These are phyloP conservation scores for Champsocephalus esox DNA, from an alignment of 2,797 vertebrate genomes.

Conservation along the genomic window DNA sequence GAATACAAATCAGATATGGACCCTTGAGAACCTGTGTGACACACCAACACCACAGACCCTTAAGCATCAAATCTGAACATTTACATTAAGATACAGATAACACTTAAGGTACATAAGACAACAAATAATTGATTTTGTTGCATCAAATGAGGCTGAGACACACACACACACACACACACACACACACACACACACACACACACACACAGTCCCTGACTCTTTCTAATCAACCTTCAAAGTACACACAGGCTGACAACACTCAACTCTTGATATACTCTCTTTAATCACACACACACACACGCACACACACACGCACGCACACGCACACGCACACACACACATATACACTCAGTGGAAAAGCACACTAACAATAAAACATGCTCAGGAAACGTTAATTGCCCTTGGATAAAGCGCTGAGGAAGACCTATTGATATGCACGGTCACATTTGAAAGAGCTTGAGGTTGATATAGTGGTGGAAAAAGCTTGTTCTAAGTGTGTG, in stretches of 20 bases:
- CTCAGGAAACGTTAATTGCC: constrained; percentile 32
- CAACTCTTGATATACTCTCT: constrained; percentile 6
- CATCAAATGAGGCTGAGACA: no score
- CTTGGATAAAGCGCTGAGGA: constrained; percentile 48
- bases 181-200: no score
- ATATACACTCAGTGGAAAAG: constrained; percentile 23
- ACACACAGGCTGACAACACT: constrained; percentile 32
- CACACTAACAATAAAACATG: constrained; percentile 53
- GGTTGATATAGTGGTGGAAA: constrained; percentile 55
- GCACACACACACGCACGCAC: no score
- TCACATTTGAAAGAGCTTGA: constrained; percentile 51
- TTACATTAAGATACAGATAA: no score
- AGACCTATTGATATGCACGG: constrained; percentile 52
- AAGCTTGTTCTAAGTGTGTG: constrained; percentile 36
- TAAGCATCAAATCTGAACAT: no score
- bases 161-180: no score
- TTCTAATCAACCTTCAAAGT: constrained; percentile 27
- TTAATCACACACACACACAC: no score
- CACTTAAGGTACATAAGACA: no score
- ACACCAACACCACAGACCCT: no score
- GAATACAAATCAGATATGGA: no score
- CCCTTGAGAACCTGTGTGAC: no score
- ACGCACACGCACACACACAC: constrained; percentile 5
- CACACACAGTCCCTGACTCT: background rate
- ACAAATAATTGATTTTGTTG: no score